Evolutionary conservation across 2,797 vertebrate species (phyloP), one percentile per base, ranked within the genome.

Genomic region (Choloepus didactylus): DNA sequence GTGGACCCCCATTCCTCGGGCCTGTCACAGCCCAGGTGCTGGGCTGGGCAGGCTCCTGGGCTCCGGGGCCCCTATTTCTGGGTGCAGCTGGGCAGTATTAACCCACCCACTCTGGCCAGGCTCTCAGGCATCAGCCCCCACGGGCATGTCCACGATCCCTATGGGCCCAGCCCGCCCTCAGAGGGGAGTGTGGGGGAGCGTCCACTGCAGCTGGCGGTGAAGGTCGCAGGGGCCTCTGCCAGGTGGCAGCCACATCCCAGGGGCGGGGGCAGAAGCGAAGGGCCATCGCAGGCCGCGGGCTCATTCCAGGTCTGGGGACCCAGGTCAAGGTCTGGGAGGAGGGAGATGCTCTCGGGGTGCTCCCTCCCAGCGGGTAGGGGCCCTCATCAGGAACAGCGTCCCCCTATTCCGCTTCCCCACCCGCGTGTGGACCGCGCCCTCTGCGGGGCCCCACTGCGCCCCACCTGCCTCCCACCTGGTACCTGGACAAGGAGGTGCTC

Each of bases 91-190:
- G 56, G 25, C 81, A 59, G 44, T 1, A 4, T 56, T 31, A 14
- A 9, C 49, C 51, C 1, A 1, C 25, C 19, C 14, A 5, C 27
- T 69, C 46, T 10, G 9, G 35, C 6, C 14, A 14, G 35, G 4
- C 14, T 3, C 51, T 70, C 0, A 4, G 29, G 7, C 69, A 4
- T 79, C 69, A 64, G 41, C 16, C 60, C 54, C 27, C 27, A 1
- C 5, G 3, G 31, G 23, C 62, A 16, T 25, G 41, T 38, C 23
- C 0, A 59, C 29, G 1, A 0, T 1, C 23, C 6, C 15, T 2
- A 69, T 15, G 15, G 31, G 18, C 38, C 29, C 2, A 70, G 18
- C 59, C 69, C 16, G 14, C 4, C 11, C 9, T 60, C 72, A 38
- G 76, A 56, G 18, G 1, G 18, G 9, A 75, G 8, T 0, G 25